Evolutionary conservation across 1,140 invertebrate genomes (phyloP).

Genomic region (Chymomyza costata): DNA sequence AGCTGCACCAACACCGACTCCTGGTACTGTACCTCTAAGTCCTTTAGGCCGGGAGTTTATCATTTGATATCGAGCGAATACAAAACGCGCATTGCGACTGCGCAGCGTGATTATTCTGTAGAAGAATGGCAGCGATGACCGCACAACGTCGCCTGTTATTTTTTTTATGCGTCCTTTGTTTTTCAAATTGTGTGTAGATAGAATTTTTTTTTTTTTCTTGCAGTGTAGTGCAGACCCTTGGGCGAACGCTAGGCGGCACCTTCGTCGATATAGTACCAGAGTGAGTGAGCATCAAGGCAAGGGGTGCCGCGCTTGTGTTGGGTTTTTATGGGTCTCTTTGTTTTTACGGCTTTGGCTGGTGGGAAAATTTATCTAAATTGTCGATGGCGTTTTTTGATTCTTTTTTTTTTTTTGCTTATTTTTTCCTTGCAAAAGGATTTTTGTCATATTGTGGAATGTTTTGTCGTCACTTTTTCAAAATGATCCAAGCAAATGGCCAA

Average conservation of each 20-base stretch:
- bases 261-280: no score
- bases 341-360: constrained; percentile 70
- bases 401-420: constrained; percentile 11
- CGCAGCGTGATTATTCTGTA: no score
- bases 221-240: neutral
- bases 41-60: no score
- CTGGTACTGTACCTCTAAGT: no score
- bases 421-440: constrained; percentile 58
- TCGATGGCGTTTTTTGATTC: constrained; percentile 53
- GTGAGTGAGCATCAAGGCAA: constrained; percentile 3
- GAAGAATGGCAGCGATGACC: constrained; percentile 1
- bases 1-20: constrained; percentile 24
- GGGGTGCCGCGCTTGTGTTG: neutral
- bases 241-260: constrained; percentile 12
- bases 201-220: neutral
- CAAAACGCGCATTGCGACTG: constrained; percentile 3
- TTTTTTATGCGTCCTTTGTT: neutral
- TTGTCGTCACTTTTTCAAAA: constrained; percentile 72
- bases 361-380: constrained; percentile 75
- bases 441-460: constrained; percentile 75
- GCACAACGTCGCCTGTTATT: constrained; percentile 5
- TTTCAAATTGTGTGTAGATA: neutral
- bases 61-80: constrained; percentile 67
- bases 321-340: constrained; percentile 53
- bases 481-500: constrained; percentile 53